Evolutionary conservation across 1,140 invertebrate genomes (phyloP).

Genomic region (Hormaphis cornu): DNA sequence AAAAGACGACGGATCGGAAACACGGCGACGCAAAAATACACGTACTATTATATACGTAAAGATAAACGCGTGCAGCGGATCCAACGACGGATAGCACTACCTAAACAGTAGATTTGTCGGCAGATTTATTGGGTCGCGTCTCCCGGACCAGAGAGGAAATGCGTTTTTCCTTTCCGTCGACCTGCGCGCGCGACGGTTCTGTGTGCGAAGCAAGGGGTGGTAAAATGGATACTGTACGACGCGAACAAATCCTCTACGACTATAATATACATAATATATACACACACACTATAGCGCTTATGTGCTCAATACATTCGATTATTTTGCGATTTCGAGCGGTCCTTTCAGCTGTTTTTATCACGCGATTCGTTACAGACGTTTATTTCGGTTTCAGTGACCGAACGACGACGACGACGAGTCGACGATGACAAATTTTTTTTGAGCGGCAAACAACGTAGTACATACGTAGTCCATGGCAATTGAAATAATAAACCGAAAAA

Average conservation of each 20-base stretch:
- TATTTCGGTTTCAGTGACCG: no score
- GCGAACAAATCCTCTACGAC: constrained; percentile 11
- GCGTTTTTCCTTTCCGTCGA: neutral
- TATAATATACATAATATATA: neutral
- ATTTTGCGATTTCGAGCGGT: constrained; percentile 27
- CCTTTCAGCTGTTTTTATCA: constrained; percentile 14
- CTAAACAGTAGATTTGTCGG: constrained; percentile 22
- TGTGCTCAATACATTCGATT: constrained; percentile 11
- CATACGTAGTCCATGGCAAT: no score
- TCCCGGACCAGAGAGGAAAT: constrained; percentile 10
- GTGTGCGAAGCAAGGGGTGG: neutral
- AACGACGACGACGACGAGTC: no score
- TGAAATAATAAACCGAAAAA: no score
- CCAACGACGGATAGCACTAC: neutral
- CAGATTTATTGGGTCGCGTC: constrained; percentile 26
- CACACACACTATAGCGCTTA: neutral
- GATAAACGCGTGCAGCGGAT: constrained; percentile 1
- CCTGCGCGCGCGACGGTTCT: neutral
- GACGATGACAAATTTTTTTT: no score
- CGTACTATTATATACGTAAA: neutral
- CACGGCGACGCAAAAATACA: constrained; percentile 2
- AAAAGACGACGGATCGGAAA: neutral
- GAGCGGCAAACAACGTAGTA: no score
- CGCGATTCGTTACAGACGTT: constrained; percentile 2
- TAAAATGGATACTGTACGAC: neutral